Evolutionary conservation across 2,888 invertebrate species (phyloP), one percentile per base, ranked within the genome.

Genomic region (Mactromeris polynyma): DNA sequence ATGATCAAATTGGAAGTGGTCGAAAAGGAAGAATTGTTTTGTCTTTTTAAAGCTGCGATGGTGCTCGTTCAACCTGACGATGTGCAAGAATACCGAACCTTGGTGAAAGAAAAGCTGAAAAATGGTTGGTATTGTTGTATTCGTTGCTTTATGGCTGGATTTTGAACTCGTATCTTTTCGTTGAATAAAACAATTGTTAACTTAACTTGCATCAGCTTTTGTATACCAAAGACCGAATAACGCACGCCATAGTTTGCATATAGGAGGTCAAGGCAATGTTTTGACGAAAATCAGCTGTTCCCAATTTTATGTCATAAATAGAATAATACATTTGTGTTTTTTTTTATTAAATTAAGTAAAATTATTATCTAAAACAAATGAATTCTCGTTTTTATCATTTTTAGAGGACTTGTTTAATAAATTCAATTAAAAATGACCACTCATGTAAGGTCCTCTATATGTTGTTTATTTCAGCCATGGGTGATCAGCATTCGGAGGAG

Each of bases 1-100:
- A 26, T 58, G 36, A 69, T 83, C 17, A 3, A 81, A 0, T 73
- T 93, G 82, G 86, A 31, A 78, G 14, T 51, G 17, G 86, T 83
- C 51, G 92, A 93, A 9, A 89, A 82, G 51, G 79, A 40, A 31
- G 93, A 93, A 85, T 80, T 93, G 73, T 92, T 92, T 82, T 89
- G 91, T 85, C 83, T 93, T 4, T 73, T 93, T 51, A 92, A 93
- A 82, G 91, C 90, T 84, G 91, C 92, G 77, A 80, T 92, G 83
- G 83, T 84, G 69, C 83, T 93, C 38, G 89, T 91, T 14, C 82
- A 90, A 36, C 89, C 90, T n/a, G 81, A 58, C 3, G 91, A 92
- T 26, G 81, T 91, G 1, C 2, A 40, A 17, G 80, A 73, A 38
- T 88, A 84, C 64, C 87, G 79, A 40, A 42, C 79, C 36, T 77